Evolutionary conservation across 2,113 vertebrate species (phyloP), one percentile per base, ranked within the genome.

Genomic region (Spizaetus ornatus): DNA sequence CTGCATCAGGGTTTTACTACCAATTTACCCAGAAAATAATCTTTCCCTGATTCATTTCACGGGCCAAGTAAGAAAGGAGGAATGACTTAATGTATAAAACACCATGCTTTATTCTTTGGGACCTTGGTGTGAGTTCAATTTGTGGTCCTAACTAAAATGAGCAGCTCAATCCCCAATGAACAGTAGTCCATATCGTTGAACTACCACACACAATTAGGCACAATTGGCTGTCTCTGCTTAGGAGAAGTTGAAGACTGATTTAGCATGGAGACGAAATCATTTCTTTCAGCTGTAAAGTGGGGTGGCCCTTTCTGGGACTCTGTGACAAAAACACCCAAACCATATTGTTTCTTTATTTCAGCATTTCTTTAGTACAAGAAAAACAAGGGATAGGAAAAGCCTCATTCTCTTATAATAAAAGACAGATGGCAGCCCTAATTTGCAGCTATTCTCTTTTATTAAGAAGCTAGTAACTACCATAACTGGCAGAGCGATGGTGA

Each of bases 1-100:
- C 95, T 95, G 88, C 89, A 96, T 97, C 93, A 93, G 95, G 78
- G 70, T 95, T 97, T 98, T 97, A 95, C 89, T 93, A 95, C 82
- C 95, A 96, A 95, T 97, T 97, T 98, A 88, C 69, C 94, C 92
- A 96, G 97, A 98, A 97, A 98, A 97, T 98, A 96, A 96, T 98
- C 90, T 97, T 92, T 96, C 95, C 43, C 38, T 83, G 92, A 97
- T 97, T 97, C 93, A 95, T 98, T 98, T 97, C 95, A 97, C 27
- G 23, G 91, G 77, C 88, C 92, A 97, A 91, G 74, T 88, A 96
- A 97, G 96, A 92, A 95, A 82, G 80, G 56, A 96, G 76, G 83
- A 92, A 92, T 82, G 88, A 67, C 92, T 95, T 97, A 94, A 93
- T 96, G 82, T 82, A 90, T 96, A 95, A 94, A 96, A 88, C 81